phyloP scores from a whole-genome alignment of 2,888 invertebrate genomes.

The Rhimphoctona megacephalus region DNA sequence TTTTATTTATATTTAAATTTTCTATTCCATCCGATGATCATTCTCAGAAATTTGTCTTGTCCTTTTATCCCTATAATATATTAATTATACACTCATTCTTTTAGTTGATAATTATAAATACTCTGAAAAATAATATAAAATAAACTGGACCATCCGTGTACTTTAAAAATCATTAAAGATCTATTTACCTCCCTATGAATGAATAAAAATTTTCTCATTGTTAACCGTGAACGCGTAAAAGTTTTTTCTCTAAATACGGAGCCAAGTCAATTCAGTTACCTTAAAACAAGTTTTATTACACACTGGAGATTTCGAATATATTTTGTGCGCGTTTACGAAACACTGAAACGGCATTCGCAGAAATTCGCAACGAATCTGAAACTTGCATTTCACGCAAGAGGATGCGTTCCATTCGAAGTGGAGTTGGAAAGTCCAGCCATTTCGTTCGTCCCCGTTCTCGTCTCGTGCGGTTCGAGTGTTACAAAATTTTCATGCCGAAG shows the following conservation, averaged over 20 bases:
- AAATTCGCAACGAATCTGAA: conserved; percentile 35
- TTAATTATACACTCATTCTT: not conserved
- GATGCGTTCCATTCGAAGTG: conserved; percentile 37
- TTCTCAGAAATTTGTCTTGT: no score
- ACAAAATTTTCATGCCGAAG: conserved; percentile 30
- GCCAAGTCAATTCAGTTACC: conserved; percentile 21
- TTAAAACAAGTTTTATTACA: not conserved
- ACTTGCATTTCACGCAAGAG: conserved; percentile 28
- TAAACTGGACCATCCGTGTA: not conserved
- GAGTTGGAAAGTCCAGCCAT: conserved; percentile 33
- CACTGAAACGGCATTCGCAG: conserved; percentile 2
- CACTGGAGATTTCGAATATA: not conserved
- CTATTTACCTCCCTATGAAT: not conserved
- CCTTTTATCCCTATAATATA: no score
- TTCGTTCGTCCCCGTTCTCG: not conserved
- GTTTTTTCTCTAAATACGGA: not conserved
- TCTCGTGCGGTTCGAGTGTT: not conserved
- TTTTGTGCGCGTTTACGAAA: conserved; percentile 17
- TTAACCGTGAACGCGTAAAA: not conserved
- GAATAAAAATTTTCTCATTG: not conserved
- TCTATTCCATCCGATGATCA: no score
- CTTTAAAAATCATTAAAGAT: not conserved
- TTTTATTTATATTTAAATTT: no score
- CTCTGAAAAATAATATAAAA: not conserved
- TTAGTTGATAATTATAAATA: not conserved